phyloP scores from a whole-genome alignment of 2,797 vertebrate genomes.

The Harpagifer antarcticus region DNA sequence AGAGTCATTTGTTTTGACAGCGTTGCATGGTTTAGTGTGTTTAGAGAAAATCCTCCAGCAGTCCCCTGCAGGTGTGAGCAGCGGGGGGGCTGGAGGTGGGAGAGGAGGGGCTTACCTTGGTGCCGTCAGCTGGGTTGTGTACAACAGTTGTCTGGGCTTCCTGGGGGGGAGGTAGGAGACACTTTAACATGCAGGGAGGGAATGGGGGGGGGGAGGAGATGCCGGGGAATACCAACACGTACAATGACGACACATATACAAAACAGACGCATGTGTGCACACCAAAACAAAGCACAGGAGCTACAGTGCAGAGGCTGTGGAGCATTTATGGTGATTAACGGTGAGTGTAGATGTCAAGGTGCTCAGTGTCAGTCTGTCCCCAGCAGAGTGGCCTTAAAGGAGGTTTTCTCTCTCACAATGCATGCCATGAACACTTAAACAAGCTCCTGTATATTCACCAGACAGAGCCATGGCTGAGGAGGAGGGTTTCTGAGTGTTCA shows the following conservation, averaged over 20 bases:
- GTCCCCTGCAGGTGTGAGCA: constrained; percentile 42
- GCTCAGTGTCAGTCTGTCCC: constrained; percentile 19
- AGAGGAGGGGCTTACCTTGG: constrained; percentile 91
- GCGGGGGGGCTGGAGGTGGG: constrained; percentile 44
- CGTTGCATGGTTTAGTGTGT: background rate
- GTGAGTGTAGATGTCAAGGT: constrained; percentile 8
- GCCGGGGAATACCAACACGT: constrained; percentile 57
- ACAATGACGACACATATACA: constrained; percentile 47
- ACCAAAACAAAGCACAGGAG: constrained; percentile 60
- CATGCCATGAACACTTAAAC: constrained; percentile 33
- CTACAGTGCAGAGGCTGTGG: constrained; percentile 56
- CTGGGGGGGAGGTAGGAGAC: constrained; percentile 89
- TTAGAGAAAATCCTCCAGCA: constrained; percentile 51
- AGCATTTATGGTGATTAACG: constrained; percentile 24
- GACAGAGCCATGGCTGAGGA: constrained; percentile 51
- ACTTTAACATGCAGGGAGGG: constrained; percentile 86
- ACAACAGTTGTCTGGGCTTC: constrained; percentile 99
- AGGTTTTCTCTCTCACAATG: constrained; percentile 36
- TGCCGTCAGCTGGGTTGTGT: constrained; percentile 97
- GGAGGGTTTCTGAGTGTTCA: constrained; percentile 25
- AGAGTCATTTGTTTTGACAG: background rate
- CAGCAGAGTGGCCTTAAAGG: constrained; percentile 3
- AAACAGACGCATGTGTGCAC: constrained; percentile 49
- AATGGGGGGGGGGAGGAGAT: constrained; percentile 35
- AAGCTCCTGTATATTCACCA: constrained; percentile 11